Evolutionary conservation across 2,113 vertebrate species (phyloP), one percentile per base, ranked within the genome.

Genomic region (Dipodomys stephensi): DNA sequence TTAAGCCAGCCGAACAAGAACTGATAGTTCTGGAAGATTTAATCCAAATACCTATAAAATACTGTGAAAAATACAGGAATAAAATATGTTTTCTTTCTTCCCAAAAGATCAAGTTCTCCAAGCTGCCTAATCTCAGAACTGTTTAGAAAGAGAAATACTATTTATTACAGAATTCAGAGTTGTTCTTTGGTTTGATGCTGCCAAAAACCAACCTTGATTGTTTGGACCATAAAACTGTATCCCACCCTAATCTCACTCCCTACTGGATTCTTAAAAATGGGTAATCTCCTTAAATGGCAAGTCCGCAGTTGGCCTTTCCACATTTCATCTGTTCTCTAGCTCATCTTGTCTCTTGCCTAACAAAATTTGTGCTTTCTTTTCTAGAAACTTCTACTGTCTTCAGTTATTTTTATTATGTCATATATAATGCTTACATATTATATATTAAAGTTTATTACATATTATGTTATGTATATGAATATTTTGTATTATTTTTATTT

Each of bases 131-230:
- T 77, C 32, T 79, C 35, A 90, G n/a, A 83, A 27, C 32, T 88
- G 27, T 46, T 88, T 77, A 35, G 32, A 88, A 49, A 94, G 49
- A 44, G 30, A 7, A 89, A 73, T 89, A 49, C 73, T 69, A 83
- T 94, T 92, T 67, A 76, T 7, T 12, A 83, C 25, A 80, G 68
- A 80, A 69, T 69, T 86, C 62, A 89, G n/a, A 91, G 27, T 28
- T 68, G 16, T 91, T 95, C 13, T 92, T 91, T 91, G 71, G 6
- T 11, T 76, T 79, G 49, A 28, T 83, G 35, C 46, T 71, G 35
- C 49, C 62, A 86, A 76, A 92, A 28, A 90, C 85, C 65, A 95
- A 64, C 16, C 6, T 88, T 74, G 49, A 30, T 71, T 94, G 30
- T 83, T 94, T 77, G 28, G 77, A 62, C 19, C 64, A 71, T 68